Percentiles rank a stretch among this genome's conserved stretches.
phyloP scores from a whole-genome alignment of 2,888 invertebrate genomes.

The Pandemis heparana region DNA sequence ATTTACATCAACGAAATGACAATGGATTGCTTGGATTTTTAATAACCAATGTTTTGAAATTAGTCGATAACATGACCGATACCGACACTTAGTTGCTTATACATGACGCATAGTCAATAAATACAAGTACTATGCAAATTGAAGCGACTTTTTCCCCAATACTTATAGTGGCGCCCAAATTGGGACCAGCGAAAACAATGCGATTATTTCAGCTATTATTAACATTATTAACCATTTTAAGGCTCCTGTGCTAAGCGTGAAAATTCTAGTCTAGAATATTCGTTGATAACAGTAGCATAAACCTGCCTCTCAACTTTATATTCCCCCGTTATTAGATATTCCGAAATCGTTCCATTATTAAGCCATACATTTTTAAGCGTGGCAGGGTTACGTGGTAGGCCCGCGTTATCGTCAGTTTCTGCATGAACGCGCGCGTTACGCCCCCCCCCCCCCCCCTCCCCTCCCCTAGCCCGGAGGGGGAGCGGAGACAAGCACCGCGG shows the following conservation, averaged over 20 bases:
- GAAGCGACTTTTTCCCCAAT: neutral
- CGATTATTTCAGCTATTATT: neutral
- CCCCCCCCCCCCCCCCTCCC: constrained; percentile 47
- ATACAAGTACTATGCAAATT: no score
- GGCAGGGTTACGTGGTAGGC: constrained; percentile 83
- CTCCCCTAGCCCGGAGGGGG: constrained; percentile 50
- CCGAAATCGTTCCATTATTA: constrained; percentile 65
- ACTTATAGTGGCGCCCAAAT: neutral
- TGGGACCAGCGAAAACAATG: neutral
- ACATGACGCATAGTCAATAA: no score
- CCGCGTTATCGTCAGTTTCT: constrained; percentile 84
- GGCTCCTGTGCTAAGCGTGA: neutral
- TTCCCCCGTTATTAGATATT: constrained; percentile 23
- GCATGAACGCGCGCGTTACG: constrained; percentile 84
- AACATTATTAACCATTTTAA: neutral
- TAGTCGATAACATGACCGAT: no score
- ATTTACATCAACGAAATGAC: no score
- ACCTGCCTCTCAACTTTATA: constrained; percentile 3
- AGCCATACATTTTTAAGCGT: constrained; percentile 80
- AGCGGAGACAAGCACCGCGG: constrained; percentile 67
- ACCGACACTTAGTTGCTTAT: no score
- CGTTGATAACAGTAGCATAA: neutral
- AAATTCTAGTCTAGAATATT: neutral
- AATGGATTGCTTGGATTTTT: no score
- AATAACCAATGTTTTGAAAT: no score